phyloP scores from a whole-genome alignment of 2,797 vertebrate species.

The Acrossocheilus wenchowensis region DNA sequence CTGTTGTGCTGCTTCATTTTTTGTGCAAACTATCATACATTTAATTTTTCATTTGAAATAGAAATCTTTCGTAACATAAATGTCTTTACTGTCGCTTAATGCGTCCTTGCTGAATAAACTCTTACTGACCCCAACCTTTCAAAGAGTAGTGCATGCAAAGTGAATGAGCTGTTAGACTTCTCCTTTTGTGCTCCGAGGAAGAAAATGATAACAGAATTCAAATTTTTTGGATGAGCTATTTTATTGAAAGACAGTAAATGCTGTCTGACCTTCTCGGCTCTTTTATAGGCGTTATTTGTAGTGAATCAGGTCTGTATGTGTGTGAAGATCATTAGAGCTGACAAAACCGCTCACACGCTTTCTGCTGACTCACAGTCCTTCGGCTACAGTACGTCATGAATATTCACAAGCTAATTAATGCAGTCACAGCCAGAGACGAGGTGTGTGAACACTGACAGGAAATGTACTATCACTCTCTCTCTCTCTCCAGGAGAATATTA shows the following conservation, averaged over 20 bases:
- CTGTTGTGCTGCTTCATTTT: neutral
- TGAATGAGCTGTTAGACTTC: neutral
- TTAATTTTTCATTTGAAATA: neutral
- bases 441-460: conserved; percentile 13
- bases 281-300: neutral
- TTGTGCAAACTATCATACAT: neutral
- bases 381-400: conserved; percentile 47
- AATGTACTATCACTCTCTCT: neutral
- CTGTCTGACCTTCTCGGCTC: conserved; percentile 5
- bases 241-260: neutral
- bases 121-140: neutral
- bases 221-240: neutral
- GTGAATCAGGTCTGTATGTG: neutral
- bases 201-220: neutral
- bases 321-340: neutral
- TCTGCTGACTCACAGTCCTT: conserved; percentile 51
- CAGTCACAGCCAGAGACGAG: conserved; percentile 14
- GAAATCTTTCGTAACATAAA: neutral
- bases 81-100: neutral
- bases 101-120: neutral
- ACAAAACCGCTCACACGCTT: conserved; percentile 24
- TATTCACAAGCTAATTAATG: conserved; percentile 55
- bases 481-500: conserved; percentile 88
- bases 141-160: neutral
- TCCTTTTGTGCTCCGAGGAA: neutral